phyloP scores from a whole-genome alignment of 2,888 invertebrate genomes.

The Leistus spinibarbis region DNA sequence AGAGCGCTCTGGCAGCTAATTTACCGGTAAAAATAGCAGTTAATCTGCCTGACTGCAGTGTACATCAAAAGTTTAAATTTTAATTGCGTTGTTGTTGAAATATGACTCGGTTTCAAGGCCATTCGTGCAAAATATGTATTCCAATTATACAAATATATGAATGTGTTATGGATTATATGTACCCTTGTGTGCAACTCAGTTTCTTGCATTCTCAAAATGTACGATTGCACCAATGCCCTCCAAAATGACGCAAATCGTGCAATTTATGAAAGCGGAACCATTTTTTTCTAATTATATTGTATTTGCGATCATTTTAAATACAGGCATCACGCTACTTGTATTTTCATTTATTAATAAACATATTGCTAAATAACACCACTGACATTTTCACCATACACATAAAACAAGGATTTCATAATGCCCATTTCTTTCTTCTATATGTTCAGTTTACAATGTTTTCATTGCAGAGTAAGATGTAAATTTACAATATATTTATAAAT shows the following conservation, averaged over 20 bases:
- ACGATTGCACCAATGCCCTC: neutral
- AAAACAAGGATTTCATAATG: neutral
- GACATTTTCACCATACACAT: neutral
- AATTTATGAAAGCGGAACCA: neutral
- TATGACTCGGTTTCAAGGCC: conserved; percentile 24
- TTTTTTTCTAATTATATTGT: neutral
- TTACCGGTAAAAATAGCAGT: conserved; percentile 32
- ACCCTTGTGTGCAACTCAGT: neutral
- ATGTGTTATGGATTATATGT: neutral
- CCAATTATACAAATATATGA: conserved; percentile 15
- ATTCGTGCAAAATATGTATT: conserved; percentile 12
- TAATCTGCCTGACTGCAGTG: neutral
- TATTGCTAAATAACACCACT: neutral
- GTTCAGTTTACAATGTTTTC: too few species aligned
- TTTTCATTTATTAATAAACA: neutral
- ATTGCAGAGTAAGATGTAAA: too few species aligned
- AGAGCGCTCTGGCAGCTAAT: conserved; percentile 23
- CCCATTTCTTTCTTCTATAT: neutral
- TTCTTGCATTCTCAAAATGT: neutral
- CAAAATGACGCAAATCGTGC: neutral
- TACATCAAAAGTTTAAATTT: conserved; percentile 25
- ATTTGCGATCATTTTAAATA: neutral
- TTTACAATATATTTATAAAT: too few species aligned
- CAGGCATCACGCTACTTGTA: neutral
- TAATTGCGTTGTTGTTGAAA: conserved; percentile 29